A percentile compares a stretch with the other conserved stretches of the same genome.
These are phyloP conservation scores for Morinoia aosen DNA, from an alignment of 2,888 invertebrate species.

Conservation along the genomic window DNA sequence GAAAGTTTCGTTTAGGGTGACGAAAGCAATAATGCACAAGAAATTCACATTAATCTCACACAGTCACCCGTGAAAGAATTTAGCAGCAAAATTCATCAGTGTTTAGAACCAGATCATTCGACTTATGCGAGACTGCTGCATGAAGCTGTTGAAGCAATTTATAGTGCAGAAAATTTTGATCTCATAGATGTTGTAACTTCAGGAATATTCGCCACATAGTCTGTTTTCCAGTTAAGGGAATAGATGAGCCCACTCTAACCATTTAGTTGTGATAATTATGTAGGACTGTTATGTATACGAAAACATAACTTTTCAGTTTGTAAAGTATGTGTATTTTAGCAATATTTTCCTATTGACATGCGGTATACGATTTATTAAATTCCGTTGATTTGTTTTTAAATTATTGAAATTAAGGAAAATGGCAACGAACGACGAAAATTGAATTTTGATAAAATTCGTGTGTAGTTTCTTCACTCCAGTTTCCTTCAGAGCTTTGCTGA, in stretches of 20 bases:
- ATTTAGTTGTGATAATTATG: conserved; percentile 52
- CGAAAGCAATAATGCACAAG: too few relatives aligned
- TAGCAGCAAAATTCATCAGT: too few relatives aligned
- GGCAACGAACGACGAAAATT: neutral
- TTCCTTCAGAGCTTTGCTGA: neutral
- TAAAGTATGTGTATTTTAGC: conserved; percentile 41
- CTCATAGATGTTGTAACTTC: neutral
- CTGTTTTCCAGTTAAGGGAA: neutral
- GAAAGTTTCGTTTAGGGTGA: too few relatives aligned
- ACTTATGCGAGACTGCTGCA: neutral
- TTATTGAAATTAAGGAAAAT: neutral
- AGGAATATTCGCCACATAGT: neutral
- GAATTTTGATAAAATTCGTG: neutral
- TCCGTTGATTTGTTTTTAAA: conserved; percentile 23
- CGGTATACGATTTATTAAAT: conserved; percentile 30
- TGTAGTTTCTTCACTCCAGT: neutral
- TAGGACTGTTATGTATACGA: conserved; percentile 37
- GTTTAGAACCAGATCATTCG: neutral
- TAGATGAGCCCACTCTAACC: conserved; percentile 44
- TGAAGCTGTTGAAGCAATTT: neutral
- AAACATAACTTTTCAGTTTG: conserved; percentile 46
- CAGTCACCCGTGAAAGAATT: too few relatives aligned
- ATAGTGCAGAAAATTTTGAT: neutral
- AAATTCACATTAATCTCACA: too few relatives aligned
- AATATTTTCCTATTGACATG: conserved; percentile 28